Evolutionary conservation across 2,888 invertebrate genomes (phyloP), one percentile per base, ranked within the genome.

Genomic region (Phyto melanocephala): DNA sequence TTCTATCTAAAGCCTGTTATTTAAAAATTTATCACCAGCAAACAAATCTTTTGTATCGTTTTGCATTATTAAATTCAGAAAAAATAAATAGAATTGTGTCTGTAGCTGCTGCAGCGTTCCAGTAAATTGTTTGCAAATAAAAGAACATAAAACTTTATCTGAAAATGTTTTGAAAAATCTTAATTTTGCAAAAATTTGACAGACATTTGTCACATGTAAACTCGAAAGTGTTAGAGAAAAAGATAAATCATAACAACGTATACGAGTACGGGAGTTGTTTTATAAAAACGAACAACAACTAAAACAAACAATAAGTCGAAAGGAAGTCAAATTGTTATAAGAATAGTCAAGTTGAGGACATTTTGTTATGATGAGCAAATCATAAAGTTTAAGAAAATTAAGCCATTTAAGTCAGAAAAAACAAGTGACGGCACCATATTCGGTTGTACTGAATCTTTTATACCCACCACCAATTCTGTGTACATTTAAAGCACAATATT

Each of bases 11-110:
- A 54, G 42, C 8, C 35, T 42, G 45, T 70, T 35, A 70, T 35
- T 45, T 58, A 35, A 28, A 70, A 58, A 70, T 70, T 58, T 47
- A 20, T 22, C 33, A 45, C 56, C 33, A 20, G 22, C n/a, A 70
- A 22, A 17, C 56, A 70, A 70, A 56, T 33, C 15, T 33, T n/a
- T 5, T 37, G n/a, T 37, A n/a, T 17, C 2, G 22, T 4, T 17
- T 50, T 35, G 13, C 6, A 37, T 17, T 40, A 62, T 42, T 62
- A 2, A 42, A 42, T 10, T n/a, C 33, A n/a, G n/a, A 10, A 28
- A 28, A 54, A 54, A 13, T 1, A n/a, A n/a, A n/a, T n/a, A n/a
- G n/a, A 54, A 28, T 15, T 54, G 52, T n/a, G 52, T 28, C 28
- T 24, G n/a, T 0, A n/a, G 22, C 28, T 54, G 11, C 15, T 28